phyloP scores from a whole-genome alignment of 2,113 vertebrate genomes.

The Reinhardtius hippoglossoides region DNA sequence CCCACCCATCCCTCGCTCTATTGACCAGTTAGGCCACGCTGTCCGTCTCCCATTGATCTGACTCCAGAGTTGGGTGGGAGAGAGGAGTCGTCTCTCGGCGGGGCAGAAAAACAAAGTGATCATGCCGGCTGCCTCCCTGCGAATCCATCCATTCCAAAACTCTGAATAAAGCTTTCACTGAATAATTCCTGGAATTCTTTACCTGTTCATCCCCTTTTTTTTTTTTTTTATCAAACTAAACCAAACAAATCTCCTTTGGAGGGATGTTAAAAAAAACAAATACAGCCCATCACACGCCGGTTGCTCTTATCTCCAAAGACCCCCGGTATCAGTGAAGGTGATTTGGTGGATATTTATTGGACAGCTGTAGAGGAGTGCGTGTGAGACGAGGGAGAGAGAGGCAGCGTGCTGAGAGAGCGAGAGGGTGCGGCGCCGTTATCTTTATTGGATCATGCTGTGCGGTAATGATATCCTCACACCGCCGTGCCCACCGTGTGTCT shows the following conservation, averaged over 20 bases:
- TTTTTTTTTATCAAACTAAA: no score
- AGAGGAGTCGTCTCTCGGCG: constrained; percentile 10
- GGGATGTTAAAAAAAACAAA: background rate
- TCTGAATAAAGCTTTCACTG: no score
- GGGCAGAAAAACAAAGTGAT: background rate
- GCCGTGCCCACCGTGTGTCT: background rate
- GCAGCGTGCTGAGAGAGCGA: constrained; percentile 13
- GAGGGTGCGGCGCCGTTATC: constrained; percentile 47
- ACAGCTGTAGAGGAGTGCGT: constrained; percentile 32
- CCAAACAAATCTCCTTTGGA: no score
- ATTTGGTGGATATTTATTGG: constrained; percentile 58
- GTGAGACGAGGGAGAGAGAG: constrained; percentile 15
- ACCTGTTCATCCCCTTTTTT: no score
- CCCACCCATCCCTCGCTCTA: constrained; percentile 21
- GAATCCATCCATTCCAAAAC: background rate
- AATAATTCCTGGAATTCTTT: no score
- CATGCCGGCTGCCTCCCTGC: no score
- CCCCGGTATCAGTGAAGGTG: constrained; percentile 15
- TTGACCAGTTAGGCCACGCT: constrained; percentile 35
- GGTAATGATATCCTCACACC: constrained; percentile 61
- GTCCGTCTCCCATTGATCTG: constrained; percentile 57
- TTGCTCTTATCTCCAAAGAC: constrained; percentile 40
- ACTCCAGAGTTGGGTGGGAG: constrained; percentile 15
- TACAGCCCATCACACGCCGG: background rate
- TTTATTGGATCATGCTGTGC: constrained; percentile 65